A percentile compares a stretch with the other conserved stretches of the same genome.
phyloP scores from a whole-genome alignment of 2,113 vertebrate genomes.

The Psilopsiagon aurifrons region DNA sequence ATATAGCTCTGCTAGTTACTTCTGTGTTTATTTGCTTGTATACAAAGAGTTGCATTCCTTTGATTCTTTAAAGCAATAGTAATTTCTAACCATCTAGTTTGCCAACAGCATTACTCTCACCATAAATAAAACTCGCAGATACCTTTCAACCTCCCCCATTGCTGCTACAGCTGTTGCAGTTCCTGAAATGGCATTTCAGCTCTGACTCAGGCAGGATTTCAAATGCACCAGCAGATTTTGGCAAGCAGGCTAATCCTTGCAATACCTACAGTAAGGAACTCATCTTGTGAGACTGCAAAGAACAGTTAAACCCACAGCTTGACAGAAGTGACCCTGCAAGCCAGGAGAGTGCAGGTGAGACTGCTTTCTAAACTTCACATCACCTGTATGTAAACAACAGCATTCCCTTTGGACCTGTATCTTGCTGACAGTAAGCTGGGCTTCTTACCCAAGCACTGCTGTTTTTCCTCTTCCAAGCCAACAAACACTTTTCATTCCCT shows the following conservation, averaged over 20 bases:
- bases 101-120: neutral
- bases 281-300: neutral
- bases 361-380: neutral
- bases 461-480: neutral
- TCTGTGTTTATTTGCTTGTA: neutral
- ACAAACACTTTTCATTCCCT: neutral
- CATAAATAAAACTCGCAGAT: neutral
- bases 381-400: fast-evolving
- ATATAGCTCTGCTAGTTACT: neutral
- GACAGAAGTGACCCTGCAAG: neutral
- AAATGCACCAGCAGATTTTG: neutral
- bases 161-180: neutral
- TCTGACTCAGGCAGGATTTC: neutral
- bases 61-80: neutral
- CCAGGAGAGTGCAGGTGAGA: neutral
- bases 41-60: neutral
- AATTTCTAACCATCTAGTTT: neutral
- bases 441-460: neutral
- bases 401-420: neutral
- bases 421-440: neutral
- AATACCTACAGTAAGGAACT: neutral
- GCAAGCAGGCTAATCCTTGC: neutral
- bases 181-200: neutral
- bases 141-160: neutral
- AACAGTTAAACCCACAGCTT: neutral